Evolutionary conservation across 2,888 invertebrate species (phyloP).

Genomic region (Agrilus biguttatus): DNA sequence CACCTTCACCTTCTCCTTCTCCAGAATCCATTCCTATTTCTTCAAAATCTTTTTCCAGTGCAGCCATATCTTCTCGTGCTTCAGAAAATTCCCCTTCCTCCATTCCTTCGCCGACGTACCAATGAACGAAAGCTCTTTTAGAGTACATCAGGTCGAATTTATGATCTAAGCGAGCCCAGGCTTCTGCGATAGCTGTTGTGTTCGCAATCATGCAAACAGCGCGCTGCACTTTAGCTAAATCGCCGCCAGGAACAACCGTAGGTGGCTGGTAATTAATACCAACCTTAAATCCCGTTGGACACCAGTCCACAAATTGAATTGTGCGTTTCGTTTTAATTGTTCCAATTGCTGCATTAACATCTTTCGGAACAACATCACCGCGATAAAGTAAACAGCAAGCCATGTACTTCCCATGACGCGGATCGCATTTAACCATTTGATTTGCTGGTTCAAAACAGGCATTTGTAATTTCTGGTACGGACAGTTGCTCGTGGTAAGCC

Average conservation of each 20-base stretch:
- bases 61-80: constrained; percentile 59
- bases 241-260: constrained; percentile 35
- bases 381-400: constrained; percentile 40
- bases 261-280: constrained; percentile 38
- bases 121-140: constrained; percentile 54
- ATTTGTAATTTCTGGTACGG: constrained; percentile 40
- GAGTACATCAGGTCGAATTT: constrained; percentile 58
- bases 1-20: constrained; percentile 34
- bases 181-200: constrained; percentile 52
- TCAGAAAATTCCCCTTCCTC: constrained; percentile 68
- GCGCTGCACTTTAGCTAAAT: constrained; percentile 43
- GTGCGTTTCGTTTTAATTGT: constrained; percentile 18
- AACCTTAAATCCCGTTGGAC: constrained; percentile 28
- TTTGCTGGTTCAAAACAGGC: constrained; percentile 48
- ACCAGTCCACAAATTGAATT: constrained; percentile 27
- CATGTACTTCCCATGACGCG: constrained; percentile 39
- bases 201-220: constrained; percentile 55
- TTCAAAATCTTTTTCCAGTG: constrained; percentile 55
- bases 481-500: constrained; percentile 41
- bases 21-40: constrained; percentile 51
- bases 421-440: constrained; percentile 43
- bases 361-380: constrained; percentile 31
- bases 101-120: constrained; percentile 73
- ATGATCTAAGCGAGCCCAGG: constrained; percentile 51
- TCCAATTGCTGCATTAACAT: constrained; percentile 41